Conservation (phyloP, 2,113 vertebrate species). For the Clinocottus analis region DNA sequence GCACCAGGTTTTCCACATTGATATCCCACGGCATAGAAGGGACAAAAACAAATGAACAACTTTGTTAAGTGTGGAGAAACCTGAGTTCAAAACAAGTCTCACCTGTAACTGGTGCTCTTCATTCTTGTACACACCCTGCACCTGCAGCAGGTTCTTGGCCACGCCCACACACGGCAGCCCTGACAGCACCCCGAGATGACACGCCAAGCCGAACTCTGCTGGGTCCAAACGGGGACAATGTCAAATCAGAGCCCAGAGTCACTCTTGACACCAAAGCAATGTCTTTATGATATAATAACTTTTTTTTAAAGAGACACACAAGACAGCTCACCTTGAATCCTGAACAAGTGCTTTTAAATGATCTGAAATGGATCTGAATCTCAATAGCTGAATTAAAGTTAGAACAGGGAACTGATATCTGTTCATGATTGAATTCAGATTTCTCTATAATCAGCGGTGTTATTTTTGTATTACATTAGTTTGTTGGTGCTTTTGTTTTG, state of each 20-base stretch:
- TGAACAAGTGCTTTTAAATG: background rate
- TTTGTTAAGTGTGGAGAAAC: background rate
- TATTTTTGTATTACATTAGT: no score
- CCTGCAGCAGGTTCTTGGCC: slow-evolving; percentile 95
- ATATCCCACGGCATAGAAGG: no score
- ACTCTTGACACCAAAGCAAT: background rate
- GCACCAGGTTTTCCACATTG: background rate
- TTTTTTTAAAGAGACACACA: no score
- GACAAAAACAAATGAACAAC: no score
- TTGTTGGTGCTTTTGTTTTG: background rate
- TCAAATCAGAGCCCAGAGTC: background rate
- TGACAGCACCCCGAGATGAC: slow-evolving; percentile 91
- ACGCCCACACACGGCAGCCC: slow-evolving; percentile 92
- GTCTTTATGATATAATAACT: background rate
- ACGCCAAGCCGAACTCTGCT: slow-evolving; percentile 93
- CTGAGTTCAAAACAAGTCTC: slow-evolving; percentile 31
- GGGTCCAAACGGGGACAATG: background rate
- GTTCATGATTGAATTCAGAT: no score
- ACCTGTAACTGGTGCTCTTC: slow-evolving; percentile 89
- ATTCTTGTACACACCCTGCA: slow-evolving; percentile 87
- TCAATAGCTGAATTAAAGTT: background rate
- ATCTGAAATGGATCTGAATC: background rate
- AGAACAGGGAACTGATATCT: background rate
- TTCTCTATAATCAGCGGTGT: no score
- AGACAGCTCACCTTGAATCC: background rate